Conservation (phyloP, 2,113 vertebrate species). For the Ammodytes dubius region DNA sequence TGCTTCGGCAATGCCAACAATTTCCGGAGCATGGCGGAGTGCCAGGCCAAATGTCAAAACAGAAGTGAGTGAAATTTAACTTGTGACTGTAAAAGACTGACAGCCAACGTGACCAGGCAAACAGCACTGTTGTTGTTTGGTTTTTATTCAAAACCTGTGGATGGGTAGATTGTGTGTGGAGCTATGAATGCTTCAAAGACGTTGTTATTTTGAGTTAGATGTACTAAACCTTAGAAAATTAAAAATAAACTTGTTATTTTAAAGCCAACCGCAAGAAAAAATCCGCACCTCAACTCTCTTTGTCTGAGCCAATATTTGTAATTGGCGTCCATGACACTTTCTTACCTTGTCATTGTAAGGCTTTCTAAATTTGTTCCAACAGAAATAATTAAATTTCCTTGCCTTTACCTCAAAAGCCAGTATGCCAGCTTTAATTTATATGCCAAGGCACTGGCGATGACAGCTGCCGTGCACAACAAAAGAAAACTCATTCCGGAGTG, state of each 20-base stretch:
- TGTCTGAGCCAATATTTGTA: background rate
- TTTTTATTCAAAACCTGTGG: background rate
- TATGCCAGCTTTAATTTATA: background rate
- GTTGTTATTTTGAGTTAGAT: background rate
- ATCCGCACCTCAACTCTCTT: background rate
- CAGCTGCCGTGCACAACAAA: conserved; percentile 21
- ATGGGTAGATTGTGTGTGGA: background rate
- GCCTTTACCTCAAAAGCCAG: background rate
- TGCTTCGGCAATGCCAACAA: conserved; percentile 96
- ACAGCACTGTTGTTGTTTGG: background rate
- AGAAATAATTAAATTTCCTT: conserved; percentile 3
- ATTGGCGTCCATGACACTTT: background rate
- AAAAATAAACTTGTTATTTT: background rate
- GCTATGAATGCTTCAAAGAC: background rate
- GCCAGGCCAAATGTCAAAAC: conserved; percentile 84
- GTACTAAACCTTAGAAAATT: background rate
- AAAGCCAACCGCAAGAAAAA: background rate
- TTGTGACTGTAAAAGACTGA: background rate
- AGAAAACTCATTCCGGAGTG: conserved; percentile 42
- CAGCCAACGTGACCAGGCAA: background rate
- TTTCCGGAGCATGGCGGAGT: conserved; percentile 86
- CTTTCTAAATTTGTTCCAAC: background rate
- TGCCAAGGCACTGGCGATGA: background rate
- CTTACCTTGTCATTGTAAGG: background rate
- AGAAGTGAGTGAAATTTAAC: conserved; percentile 77